Conservation (phyloP, 2,888 invertebrate genomes). For the Euclidia mi region DNA sequence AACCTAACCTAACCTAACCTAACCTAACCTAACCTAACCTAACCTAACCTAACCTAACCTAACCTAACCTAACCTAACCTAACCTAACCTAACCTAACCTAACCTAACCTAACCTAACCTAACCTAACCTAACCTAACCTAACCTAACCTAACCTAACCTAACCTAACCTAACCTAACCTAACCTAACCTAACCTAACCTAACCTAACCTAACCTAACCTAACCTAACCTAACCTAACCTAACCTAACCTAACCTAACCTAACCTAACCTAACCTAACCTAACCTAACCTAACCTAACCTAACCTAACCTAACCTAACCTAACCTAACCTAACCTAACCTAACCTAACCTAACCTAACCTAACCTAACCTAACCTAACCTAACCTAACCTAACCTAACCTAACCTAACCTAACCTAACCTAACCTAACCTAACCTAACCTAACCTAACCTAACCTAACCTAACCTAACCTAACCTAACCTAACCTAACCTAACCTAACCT, state of each 20-base stretch:
- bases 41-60: slow-evolving; percentile 46
- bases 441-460: slow-evolving; percentile 40
- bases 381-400: slow-evolving; percentile 43
- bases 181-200: slow-evolving; percentile 25
- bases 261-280: slow-evolving; percentile 44
- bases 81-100: slow-evolving; percentile 49
- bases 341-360: slow-evolving; percentile 52
- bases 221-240: slow-evolving; percentile 28
- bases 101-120: slow-evolving; percentile 34
- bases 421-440: slow-evolving; percentile 40
- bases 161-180: slow-evolving; percentile 25
- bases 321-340: slow-evolving; percentile 54
- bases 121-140: slow-evolving; percentile 24
- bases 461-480: slow-evolving; percentile 42
- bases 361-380: slow-evolving; percentile 49
- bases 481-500: slow-evolving; percentile 35
- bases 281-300: slow-evolving; percentile 55
- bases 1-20: slow-evolving; percentile 50
- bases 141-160: slow-evolving; percentile 25
- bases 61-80: slow-evolving; percentile 51
- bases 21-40: slow-evolving; percentile 49
- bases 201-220: slow-evolving; percentile 25
- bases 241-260: slow-evolving; percentile 33
- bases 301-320: slow-evolving; percentile 53
- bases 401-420: slow-evolving; percentile 38